Base-by-base conservation (phyloP, 2,888 invertebrate species). In the Aphelenchoides bicaudatus region DNA sequence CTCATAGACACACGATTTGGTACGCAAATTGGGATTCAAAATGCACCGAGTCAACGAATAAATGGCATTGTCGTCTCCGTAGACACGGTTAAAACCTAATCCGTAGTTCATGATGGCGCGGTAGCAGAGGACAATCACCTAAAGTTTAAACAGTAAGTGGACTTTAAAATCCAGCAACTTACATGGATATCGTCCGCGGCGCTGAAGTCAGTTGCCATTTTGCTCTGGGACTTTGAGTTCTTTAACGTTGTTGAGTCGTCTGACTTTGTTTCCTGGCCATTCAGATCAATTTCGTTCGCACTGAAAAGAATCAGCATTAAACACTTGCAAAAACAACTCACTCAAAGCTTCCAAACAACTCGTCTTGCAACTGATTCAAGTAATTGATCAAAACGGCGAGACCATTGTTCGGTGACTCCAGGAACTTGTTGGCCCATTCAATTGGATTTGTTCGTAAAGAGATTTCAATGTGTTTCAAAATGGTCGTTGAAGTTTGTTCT, bases 101-200 rank as follows among this genome's bases (percentile, higher is more conserved):
- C 96, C 96, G 80, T 98, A 96, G 82, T 99, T 99, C 96, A 99
- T 98, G 79, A 98, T 94, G 72, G 96, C 96, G 59, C 96, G 85
- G 85, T 98, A 87, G 80, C 96, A 98, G 88, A 93, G 90, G 78
- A 99, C 93, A 84, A 94, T 94, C 62, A 96, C n/a, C n/a, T n/a
- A n/a, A n/a, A n/a, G n/a, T n/a, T n/a, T n/a, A n/a, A n/a, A n/a
- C n/a, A n/a, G n/a, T n/a, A n/a, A n/a, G n/a, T n/a, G n/a, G n/a
- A n/a, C n/a, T n/a, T n/a, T n/a, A n/a, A n/a, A n/a, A n/a, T n/a
- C n/a, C n/a, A n/a, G n/a, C n/a, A n/a, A n/a, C n/a, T n/a, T n/a
- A n/a, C 92, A 82, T 98, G 96, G 78, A 98, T 93, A 80, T 98
- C 98, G 81, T 96, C 96, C 91, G 74, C 38, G 64, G 67, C 28